A percentile compares a stretch with the other conserved stretches of the same genome.
These are phyloP conservation scores for Elgaria multicarinata DNA, from an alignment of 2,113 vertebrate genomes.

Conservation along the genomic window DNA sequence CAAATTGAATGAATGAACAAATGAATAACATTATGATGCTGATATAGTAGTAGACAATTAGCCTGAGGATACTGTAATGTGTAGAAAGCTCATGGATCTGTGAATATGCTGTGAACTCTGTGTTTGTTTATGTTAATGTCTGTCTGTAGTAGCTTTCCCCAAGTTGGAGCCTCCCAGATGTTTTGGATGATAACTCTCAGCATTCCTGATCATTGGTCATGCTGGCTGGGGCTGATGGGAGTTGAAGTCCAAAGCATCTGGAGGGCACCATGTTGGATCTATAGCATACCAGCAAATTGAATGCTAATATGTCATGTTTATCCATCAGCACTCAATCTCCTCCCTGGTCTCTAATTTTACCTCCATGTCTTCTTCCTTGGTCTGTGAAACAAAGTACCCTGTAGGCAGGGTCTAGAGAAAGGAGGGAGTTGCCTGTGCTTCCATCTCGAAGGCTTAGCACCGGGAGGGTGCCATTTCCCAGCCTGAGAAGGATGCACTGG, in stretches of 20 bases:
- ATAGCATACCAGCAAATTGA: neutral
- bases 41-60: neutral
- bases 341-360: neutral
- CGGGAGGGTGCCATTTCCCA: neutral
- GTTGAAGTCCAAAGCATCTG: too few species aligned
- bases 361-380: neutral
- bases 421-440: neutral
- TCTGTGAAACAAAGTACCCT: neutral
- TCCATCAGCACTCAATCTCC: neutral
- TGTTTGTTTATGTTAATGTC: neutral
- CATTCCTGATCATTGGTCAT: too few species aligned
- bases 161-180: too few species aligned
- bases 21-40: neutral
- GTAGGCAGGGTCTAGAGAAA: neutral
- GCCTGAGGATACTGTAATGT: neutral
- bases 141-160: too few species aligned
- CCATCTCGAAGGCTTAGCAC: neutral
- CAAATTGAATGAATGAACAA: too few species aligned
- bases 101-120: neutral
- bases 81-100: neutral
- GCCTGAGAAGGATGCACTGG: neutral
- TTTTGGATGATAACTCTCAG: too few species aligned
- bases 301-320: neutral
- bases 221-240: too few species aligned
- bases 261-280: too few species aligned